Percentiles rank a stretch among this genome's conserved stretches.
Evolutionary conservation across 2,797 vertebrate species (phyloP).

Genomic region (Gymnothorax reevesii): DNA sequence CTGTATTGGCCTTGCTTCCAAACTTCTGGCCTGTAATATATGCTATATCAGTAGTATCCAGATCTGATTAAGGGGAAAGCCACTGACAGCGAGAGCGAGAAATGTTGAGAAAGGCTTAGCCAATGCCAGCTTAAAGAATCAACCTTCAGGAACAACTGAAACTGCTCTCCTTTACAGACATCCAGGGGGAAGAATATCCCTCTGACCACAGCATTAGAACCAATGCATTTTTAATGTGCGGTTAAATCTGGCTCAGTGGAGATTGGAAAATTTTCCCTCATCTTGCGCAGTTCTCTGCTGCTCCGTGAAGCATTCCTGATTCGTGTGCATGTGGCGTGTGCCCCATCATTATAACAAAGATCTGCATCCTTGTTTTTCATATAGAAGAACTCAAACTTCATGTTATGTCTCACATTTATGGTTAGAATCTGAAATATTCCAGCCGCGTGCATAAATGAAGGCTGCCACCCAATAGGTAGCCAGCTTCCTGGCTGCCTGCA

Average conservation of each 20-base stretch:
- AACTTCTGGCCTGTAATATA: too few species aligned
- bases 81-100: not conserved
- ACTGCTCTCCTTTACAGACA: not conserved
- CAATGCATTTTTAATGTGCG: not conserved
- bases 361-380: too few species aligned
- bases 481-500: too few species aligned
- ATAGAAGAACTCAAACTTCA: too few species aligned
- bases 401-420: not conserved
- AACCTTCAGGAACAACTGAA: not conserved
- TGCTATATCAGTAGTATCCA: not conserved
- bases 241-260: not conserved
- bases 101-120: not conserved
- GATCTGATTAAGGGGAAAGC: not conserved
- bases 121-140: not conserved
- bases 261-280: not conserved
- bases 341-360: not conserved
- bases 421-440: too few species aligned
- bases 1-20: too few species aligned
- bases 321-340: not conserved
- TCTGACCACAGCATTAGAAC: not conserved
- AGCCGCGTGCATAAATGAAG: too few species aligned
- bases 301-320: not conserved
- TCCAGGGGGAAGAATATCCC: not conserved
- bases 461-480: too few species aligned
- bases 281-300: not conserved